phyloP scores from a whole-genome alignment of 2,888 invertebrate species.

The Agapostemon virescens region DNA sequence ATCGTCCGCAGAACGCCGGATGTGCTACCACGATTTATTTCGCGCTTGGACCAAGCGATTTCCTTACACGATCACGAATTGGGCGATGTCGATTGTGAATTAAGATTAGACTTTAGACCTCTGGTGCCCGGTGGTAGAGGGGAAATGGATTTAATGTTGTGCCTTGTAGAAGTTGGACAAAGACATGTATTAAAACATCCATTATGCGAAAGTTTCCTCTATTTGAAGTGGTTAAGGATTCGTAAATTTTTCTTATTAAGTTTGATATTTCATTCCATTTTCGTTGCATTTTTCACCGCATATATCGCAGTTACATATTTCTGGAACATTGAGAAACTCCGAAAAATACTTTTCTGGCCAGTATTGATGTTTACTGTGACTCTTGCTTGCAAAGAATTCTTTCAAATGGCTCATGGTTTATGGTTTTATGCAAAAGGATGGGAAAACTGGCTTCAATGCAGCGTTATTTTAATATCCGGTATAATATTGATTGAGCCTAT shows the following conservation, averaged over 20 bases:
- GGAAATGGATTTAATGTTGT: conserved; percentile 84
- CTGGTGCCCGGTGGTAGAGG: conserved; percentile 77
- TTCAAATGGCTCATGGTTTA: conserved; percentile 88
- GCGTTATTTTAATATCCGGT: conserved; percentile 83
- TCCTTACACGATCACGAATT: conserved; percentile 91
- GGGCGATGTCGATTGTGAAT: conserved; percentile 92
- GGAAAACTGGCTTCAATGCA: conserved; percentile 93
- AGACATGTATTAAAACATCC: conserved; percentile 91
- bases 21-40: conserved; percentile 87
- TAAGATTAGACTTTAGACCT: conserved; percentile 85
- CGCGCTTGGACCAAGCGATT: conserved; percentile 88
- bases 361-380: conserved; percentile 85
- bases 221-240: conserved; percentile 91
- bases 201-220: conserved; percentile 91
- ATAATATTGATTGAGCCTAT: conserved; percentile 69
- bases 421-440: conserved; percentile 88
- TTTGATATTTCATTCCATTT: conserved; percentile 88
- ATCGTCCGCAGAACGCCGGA: conserved; percentile 92
- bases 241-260: conserved; percentile 91
- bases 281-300: conserved; percentile 88
- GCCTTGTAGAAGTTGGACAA: conserved; percentile 87
- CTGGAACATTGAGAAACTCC: conserved; percentile 76
- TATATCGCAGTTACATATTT: conserved; percentile 85
- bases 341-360: conserved; percentile 81
- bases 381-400: conserved; percentile 88